These are phyloP conservation scores for Mixornis gularis DNA, from an alignment of 2,113 vertebrate species.

Conservation along the genomic window DNA sequence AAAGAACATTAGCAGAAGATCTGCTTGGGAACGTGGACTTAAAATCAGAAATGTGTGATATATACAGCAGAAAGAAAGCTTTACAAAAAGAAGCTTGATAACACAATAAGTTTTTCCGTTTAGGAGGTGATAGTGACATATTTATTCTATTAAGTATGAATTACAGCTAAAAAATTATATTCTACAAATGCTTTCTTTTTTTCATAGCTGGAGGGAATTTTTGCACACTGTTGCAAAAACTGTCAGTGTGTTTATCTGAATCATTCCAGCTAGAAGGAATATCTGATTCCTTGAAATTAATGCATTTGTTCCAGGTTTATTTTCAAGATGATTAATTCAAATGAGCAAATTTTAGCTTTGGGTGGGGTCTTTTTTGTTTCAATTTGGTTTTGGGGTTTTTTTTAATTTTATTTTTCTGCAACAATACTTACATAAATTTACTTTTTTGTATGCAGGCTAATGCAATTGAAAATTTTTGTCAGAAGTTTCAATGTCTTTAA, in stretches of 20 bases:
- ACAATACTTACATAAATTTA: background rate
- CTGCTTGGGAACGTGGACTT: rapidly evolving
- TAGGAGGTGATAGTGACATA: background rate
- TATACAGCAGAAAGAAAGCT: background rate
- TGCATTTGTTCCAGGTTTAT: background rate
- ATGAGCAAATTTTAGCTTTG: background rate
- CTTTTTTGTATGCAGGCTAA: background rate
- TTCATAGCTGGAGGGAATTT: background rate
- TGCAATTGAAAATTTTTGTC: background rate
- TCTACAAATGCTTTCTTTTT: background rate
- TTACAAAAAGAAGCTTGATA: background rate
- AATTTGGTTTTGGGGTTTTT: too few relatives aligned
- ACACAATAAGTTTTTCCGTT: background rate
- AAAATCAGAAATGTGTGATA: background rate
- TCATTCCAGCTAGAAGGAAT: background rate
- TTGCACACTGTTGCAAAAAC: background rate
- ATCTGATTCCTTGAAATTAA: background rate
- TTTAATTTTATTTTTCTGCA: background rate
- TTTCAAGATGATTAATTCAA: background rate
- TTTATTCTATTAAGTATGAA: background rate
- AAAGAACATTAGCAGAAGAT: background rate
- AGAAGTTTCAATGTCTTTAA: background rate
- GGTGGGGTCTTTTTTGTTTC: background rate
- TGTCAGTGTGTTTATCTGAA: background rate
- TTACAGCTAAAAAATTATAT: background rate